phyloP scores from a whole-genome alignment of 2,888 invertebrate species.

The Pristionchus entomophagus region DNA sequence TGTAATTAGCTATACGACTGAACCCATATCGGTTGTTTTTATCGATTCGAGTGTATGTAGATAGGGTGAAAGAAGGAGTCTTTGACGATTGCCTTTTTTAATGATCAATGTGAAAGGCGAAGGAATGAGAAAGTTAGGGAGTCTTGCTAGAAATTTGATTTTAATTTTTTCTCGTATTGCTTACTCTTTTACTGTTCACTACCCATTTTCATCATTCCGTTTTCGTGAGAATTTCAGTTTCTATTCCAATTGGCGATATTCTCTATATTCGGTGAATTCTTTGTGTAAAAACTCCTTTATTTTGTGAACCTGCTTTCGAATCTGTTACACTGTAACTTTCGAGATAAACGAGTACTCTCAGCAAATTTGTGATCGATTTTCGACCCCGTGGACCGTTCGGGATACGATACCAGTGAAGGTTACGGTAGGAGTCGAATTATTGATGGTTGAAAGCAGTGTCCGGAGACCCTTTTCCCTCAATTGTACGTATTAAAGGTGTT shows the following conservation, averaged over 20 bases:
- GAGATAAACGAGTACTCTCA: conserved; percentile 43
- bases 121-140: background rate
- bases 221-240: background rate
- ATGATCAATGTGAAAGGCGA: background rate
- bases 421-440: background rate
- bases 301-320: conserved; percentile 12
- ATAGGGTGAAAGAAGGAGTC: background rate
- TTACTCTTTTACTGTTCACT: background rate
- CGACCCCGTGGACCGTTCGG: background rate
- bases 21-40: background rate
- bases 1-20: background rate
- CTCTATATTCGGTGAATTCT: conserved; percentile 13
- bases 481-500: no score
- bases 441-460: background rate
- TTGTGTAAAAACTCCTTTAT: background rate
- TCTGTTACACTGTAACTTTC: background rate
- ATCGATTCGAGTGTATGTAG: background rate
- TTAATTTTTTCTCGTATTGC: background rate
- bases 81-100: background rate
- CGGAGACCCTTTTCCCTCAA: no score
- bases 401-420: background rate
- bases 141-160: background rate
- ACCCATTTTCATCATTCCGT: background rate
- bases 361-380: background rate
- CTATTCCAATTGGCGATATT: background rate